Evolutionary conservation across 2,113 vertebrate species (phyloP).

Genomic region (Elachura formosa): DNA sequence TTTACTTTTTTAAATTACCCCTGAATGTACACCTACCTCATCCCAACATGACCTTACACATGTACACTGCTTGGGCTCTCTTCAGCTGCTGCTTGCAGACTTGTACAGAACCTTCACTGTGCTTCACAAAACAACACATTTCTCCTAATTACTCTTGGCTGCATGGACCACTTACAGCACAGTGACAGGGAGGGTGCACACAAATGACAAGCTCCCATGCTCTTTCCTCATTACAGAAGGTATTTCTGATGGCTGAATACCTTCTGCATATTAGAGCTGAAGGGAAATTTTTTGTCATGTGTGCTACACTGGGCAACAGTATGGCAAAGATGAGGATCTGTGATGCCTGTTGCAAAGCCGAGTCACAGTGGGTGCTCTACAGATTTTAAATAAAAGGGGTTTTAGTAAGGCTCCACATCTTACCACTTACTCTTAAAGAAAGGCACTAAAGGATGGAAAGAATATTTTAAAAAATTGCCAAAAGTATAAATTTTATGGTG

Average conservation of each 20-base stretch:
- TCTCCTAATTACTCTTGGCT: neutral
- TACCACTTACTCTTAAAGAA: neutral
- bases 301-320: accelerated
- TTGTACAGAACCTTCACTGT: neutral
- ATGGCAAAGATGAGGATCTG: neutral
- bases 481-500: neutral
- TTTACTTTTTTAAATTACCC: neutral
- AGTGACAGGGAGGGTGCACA: neutral
- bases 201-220: neutral
- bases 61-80: neutral
- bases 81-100: neutral
- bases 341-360: neutral
- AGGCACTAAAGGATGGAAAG: neutral
- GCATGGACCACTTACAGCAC: neutral
- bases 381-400: neutral
- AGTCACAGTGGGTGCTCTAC: neutral
- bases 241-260: neutral
- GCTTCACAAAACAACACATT: neutral
- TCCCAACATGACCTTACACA: neutral
- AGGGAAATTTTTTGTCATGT: neutral
- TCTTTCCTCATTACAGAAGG: neutral
- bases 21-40: neutral
- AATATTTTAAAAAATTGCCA: neutral
- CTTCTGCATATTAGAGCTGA: neutral
- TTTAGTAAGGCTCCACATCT: neutral